phyloP scores from a whole-genome alignment of 2,797 vertebrate genomes.

The Molossus alvarezi region DNA sequence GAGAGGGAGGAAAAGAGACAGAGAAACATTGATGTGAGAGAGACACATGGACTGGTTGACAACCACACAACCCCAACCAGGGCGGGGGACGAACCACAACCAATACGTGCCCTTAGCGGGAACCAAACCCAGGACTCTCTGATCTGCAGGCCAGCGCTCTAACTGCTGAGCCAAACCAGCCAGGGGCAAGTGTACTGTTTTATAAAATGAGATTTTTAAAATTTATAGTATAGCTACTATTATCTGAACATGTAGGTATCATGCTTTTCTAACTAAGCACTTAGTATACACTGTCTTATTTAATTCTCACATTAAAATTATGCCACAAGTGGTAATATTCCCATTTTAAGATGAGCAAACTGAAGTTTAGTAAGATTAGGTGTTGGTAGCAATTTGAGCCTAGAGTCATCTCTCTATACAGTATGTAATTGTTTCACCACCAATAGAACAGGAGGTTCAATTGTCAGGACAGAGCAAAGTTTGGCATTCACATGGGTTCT shows the following conservation, averaged over 20 bases:
- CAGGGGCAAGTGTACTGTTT: background rate
- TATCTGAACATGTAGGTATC: background rate
- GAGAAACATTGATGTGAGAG: too few relatives aligned
- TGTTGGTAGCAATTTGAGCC: background rate
- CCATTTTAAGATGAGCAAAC: background rate
- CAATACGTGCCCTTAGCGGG: too few relatives aligned
- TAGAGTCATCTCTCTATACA: background rate
- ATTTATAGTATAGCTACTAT: background rate
- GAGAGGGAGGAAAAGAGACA: too few relatives aligned
- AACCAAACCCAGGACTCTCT: too few relatives aligned
- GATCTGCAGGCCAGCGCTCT: too few relatives aligned
- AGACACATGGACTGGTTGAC: too few relatives aligned
- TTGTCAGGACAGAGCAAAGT: background rate
- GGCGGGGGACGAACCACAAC: too few relatives aligned
- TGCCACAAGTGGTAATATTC: background rate
- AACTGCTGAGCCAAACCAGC: too few relatives aligned
- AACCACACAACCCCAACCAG: too few relatives aligned
- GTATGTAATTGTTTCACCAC: background rate
- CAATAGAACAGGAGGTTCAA: background rate
- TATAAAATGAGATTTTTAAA: background rate
- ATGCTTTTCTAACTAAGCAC: background rate
- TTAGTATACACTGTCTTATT: background rate
- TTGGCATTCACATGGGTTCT: slow-evolving; percentile 22
- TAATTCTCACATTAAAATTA: background rate
- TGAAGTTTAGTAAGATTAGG: background rate